A percentile compares a stretch with the other conserved stretches of the same genome.
Evolutionary conservation across 2,113 vertebrate genomes (phyloP).

Genomic region (Microtus ochrogaster): DNA sequence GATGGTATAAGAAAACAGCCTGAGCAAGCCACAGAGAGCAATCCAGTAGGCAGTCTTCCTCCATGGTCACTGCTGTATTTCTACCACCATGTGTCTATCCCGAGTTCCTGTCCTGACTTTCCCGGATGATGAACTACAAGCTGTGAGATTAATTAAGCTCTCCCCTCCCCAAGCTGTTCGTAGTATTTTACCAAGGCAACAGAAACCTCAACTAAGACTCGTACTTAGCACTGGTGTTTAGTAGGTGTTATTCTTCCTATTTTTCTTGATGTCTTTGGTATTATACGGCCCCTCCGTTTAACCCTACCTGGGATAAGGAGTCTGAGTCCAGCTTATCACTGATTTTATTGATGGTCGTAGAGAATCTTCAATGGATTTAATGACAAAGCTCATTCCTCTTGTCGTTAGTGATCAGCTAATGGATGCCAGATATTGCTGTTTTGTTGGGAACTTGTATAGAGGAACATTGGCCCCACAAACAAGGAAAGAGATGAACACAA

Average conservation of each 20-base stretch:
- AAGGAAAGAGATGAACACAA: not conserved
- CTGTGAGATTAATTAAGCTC: no score
- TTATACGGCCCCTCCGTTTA: not conserved
- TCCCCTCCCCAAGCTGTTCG: not conserved
- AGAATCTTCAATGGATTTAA: not conserved
- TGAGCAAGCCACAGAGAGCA: not conserved
- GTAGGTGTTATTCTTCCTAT: not conserved
- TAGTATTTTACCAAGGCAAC: not conserved
- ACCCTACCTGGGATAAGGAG: not conserved
- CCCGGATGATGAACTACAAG: not conserved
- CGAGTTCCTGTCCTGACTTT: not conserved
- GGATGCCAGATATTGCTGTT: not conserved
- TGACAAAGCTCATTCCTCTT: not conserved
- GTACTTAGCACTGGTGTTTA: not conserved
- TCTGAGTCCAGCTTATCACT: rapidly evolving
- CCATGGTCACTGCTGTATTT: not conserved
- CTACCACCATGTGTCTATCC: not conserved
- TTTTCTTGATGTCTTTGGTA: not conserved
- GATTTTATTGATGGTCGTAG: not conserved
- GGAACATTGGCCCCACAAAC: not conserved
- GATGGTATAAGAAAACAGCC: not conserved
- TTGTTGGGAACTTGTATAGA: not conserved
- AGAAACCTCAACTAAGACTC: not conserved
- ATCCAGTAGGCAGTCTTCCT: not conserved
- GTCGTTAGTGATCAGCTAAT: not conserved